phyloP scores from a whole-genome alignment of 2,888 invertebrate genomes.

The Orgyia antiqua region DNA sequence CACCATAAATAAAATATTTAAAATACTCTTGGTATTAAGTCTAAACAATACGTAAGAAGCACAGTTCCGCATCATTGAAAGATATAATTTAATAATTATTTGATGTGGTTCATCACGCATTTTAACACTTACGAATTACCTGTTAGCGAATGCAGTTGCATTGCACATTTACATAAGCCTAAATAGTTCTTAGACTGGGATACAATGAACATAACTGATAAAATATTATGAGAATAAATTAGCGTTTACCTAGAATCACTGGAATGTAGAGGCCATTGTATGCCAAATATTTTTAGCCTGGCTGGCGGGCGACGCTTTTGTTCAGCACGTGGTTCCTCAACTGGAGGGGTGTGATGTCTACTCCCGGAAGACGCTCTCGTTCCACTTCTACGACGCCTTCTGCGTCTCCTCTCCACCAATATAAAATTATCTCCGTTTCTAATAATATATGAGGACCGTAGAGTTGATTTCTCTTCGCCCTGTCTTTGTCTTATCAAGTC shows the following conservation, averaged over 20 bases:
- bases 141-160: conserved; percentile 20
- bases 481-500: conserved; percentile 71
- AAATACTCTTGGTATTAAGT: too few relatives aligned
- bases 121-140: conserved; percentile 17
- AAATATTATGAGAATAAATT: conserved; percentile 3
- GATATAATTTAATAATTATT: conserved; percentile 22
- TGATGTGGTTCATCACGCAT: conserved; percentile 9
- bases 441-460: conserved; percentile 72
- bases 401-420: conserved; percentile 66
- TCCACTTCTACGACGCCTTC: conserved; percentile 66
- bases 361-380: conserved; percentile 68
- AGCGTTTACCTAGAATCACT: conserved; percentile 65
- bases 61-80: conserved; percentile 19
- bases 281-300: conserved; percentile 69
- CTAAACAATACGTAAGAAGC: conserved; percentile 15
- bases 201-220: conserved; percentile 21
- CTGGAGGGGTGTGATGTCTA: conserved; percentile 67
- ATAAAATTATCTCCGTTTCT: conserved; percentile 74
- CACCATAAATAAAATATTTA: too few relatives aligned
- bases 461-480: conserved; percentile 70
- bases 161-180: conserved; percentile 34
- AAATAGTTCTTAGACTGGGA: conserved; percentile 32
- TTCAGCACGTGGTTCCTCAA: conserved; percentile 63
- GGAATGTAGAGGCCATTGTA: conserved; percentile 75
- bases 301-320: conserved; percentile 71